A percentile compares a stretch with the other conserved stretches of the same genome.
phyloP scores from a whole-genome alignment of 2,797 vertebrate genomes.

The Danio albolineatus region DNA sequence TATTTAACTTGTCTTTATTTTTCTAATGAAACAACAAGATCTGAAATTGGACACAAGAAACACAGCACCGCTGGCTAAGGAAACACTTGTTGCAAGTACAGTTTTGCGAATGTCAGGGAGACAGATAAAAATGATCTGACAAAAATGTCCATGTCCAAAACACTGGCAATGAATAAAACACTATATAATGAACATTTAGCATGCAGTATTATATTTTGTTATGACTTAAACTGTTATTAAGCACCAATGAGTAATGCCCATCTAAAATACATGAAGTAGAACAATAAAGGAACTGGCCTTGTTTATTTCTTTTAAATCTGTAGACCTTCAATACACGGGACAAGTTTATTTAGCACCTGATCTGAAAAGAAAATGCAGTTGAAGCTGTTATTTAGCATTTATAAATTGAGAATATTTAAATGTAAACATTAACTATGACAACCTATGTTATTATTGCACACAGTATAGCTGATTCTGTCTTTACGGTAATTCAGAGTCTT shows the following conservation, averaged over 20 bases:
- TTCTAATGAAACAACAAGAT: slow-evolving; percentile 1
- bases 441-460: slow-evolving; percentile 45
- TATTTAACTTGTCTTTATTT: background rate
- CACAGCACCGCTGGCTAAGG: slow-evolving; percentile 15
- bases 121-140: background rate
- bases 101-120: slow-evolving; percentile 7
- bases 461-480: slow-evolving; percentile 32
- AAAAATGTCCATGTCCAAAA: slow-evolving; percentile 4
- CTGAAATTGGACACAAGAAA: slow-evolving; percentile 7
- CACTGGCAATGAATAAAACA: slow-evolving; percentile 19
- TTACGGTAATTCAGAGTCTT: slow-evolving; percentile 19
- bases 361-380: background rate
- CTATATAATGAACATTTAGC: slow-evolving; percentile 15
- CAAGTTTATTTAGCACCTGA: background rate
- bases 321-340: background rate
- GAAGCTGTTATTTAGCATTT: background rate
- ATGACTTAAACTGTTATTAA: slow-evolving; percentile 2
- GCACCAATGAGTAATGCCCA: slow-evolving; percentile 40
- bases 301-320: background rate
- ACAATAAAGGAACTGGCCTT: slow-evolving; percentile 30
- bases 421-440: slow-evolving; percentile 45
- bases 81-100: slow-evolving; percentile 13
- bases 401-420: slow-evolving; percentile 22
- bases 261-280: slow-evolving; percentile 26
- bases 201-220: slow-evolving; percentile 27